These are phyloP conservation scores for Anneissia japonica DNA, from an alignment of 35 echinoderm and acorn worm genomes.

Conservation along the genomic window DNA sequence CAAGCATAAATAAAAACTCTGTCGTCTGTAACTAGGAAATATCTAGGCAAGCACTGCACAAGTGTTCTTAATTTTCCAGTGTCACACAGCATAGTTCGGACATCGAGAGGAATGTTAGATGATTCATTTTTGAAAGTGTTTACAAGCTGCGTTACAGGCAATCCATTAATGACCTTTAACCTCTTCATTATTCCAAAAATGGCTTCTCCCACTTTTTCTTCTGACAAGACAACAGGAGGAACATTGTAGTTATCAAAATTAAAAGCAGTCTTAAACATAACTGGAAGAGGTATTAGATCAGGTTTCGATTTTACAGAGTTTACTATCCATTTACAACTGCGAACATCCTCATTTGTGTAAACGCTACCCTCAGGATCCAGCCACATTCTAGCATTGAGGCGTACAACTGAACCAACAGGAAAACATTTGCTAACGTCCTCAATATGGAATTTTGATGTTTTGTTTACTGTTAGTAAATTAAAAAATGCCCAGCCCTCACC, in stretches of 20 bases:
- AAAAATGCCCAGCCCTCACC: background rate
- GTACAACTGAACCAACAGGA: background rate
- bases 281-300: background rate
- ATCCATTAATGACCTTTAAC: background rate
- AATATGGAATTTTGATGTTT: background rate
- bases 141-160: background rate
- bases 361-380: background rate
- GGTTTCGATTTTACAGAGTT: background rate
- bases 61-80: background rate
- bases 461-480: background rate
- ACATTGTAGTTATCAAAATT: background rate
- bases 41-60: background rate
- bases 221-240: background rate
- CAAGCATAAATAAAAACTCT: background rate
- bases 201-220: background rate
- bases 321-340: background rate
- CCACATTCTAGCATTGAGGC: background rate
- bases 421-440: background rate
- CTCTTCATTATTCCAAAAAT: background rate
- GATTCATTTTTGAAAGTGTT: background rate
- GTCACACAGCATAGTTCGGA: background rate
- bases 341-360: background rate
- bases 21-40: background rate
- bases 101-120: background rate
- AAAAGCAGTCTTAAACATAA: background rate